A percentile compares a stretch with the other conserved stretches of the same genome.
These are phyloP conservation scores for Elgaria multicarinata DNA, from an alignment of 2,113 vertebrate species.

Conservation along the genomic window DNA sequence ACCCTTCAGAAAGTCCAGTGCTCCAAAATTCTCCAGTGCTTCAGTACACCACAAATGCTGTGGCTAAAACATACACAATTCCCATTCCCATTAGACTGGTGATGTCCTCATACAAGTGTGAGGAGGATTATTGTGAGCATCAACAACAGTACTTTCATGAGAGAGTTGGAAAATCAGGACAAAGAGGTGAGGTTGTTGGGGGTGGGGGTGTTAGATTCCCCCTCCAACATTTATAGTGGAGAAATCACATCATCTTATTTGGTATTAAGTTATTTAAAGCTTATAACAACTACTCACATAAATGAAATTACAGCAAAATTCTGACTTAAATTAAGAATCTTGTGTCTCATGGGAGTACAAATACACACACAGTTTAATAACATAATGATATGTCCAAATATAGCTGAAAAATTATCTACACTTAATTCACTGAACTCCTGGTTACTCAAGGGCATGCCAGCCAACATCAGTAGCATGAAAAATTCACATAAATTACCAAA, in stretches of 20 bases:
- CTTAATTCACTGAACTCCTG: constrained; percentile 3
- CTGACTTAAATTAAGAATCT: not conserved
- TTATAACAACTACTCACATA: not conserved
- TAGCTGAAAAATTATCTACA: not conserved
- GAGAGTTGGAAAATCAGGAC: not conserved
- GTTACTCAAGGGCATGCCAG: not conserved
- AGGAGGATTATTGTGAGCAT: not conserved
- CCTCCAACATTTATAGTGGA: not conserved
- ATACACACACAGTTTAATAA: not conserved
- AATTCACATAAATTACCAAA: constrained; percentile 27
- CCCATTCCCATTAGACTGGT: not conserved
- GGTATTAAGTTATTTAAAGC: constrained; percentile 22
- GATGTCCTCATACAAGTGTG: not conserved
- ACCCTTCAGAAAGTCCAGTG: not conserved
- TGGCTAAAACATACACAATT: not conserved
- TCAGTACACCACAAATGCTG: not conserved
- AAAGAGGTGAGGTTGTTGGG: not conserved
- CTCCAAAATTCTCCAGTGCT: not conserved
- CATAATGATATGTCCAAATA: not conserved
- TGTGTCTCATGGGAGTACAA: not conserved
- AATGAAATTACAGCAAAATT: not conserved
- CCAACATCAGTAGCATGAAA: not conserved
- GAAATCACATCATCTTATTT: not conserved
- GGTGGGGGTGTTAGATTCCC: not conserved
- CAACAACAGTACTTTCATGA: not conserved